Evolutionary conservation across 2,113 vertebrate genomes (phyloP).

Genomic region (Toxotes chatareus): DNA sequence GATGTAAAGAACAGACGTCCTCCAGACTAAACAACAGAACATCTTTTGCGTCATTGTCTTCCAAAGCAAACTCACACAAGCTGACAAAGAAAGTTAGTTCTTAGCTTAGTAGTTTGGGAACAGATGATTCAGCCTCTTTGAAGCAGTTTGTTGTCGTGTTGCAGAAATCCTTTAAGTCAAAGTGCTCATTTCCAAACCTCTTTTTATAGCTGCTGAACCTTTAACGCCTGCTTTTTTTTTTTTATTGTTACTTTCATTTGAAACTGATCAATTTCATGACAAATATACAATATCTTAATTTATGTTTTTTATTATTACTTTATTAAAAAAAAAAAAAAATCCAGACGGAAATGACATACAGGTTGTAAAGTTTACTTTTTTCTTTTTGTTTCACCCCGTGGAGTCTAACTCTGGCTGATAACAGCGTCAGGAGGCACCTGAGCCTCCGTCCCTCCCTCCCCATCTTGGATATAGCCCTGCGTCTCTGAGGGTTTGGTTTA

Average conservation of each 20-base stretch:
- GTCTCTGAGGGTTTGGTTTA: slow-evolving; percentile 59
- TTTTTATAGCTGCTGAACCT: background rate
- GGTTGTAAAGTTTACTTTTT: background rate
- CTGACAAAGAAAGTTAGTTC: background rate
- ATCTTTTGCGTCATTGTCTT: background rate
- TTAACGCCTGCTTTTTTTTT: too few species aligned
- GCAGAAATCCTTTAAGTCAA: background rate
- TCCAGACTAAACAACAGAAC: background rate
- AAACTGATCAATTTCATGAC: background rate
- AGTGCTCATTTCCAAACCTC: background rate
- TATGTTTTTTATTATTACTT: background rate
- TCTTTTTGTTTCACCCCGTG: background rate
- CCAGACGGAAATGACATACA: background rate
- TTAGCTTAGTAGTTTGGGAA: background rate
- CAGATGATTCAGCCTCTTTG: slow-evolving; percentile 20
- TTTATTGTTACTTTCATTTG: background rate
- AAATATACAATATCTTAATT: background rate
- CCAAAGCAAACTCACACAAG: background rate
- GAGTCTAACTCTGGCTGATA: slow-evolving; percentile 19
- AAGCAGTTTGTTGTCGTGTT: slow-evolving; percentile 5
- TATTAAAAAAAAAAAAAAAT: too few species aligned
- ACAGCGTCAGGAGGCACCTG: slow-evolving; percentile 34
- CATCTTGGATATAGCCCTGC: slow-evolving; percentile 33
- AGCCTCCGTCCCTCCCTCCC: slow-evolving; percentile 25
- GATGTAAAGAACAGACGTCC: background rate